phyloP scores from a whole-genome alignment of 1,140 invertebrate genomes.

The Drosophila elegans region DNA sequence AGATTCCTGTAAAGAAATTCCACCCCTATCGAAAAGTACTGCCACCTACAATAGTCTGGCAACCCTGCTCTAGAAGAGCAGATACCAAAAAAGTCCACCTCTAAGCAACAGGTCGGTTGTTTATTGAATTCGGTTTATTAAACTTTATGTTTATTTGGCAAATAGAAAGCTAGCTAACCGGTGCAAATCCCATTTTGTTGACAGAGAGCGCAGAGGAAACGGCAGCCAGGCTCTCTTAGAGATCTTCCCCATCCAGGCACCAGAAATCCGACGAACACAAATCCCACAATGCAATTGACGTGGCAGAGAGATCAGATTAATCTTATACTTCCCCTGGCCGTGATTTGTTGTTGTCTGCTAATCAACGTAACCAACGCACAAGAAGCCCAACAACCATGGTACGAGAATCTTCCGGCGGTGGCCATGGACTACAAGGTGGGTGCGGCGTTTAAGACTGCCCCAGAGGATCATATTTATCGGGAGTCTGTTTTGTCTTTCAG shows the following conservation, averaged over 20 bases:
- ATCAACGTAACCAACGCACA: slow-evolving; percentile 51
- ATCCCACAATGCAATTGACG: slow-evolving; percentile 79
- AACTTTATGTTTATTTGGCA: slow-evolving; percentile 31
- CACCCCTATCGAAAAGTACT: background rate
- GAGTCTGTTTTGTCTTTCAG: slow-evolving; percentile 20
- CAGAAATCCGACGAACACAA: slow-evolving; percentile 8
- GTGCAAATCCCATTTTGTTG: slow-evolving; percentile 7
- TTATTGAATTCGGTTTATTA: slow-evolving; percentile 42
- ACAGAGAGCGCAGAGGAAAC: slow-evolving; percentile 12
- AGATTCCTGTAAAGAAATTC: no score
- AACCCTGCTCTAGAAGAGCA: background rate
- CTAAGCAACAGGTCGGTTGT: slow-evolving; percentile 55
- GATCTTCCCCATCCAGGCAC: slow-evolving; percentile 3
- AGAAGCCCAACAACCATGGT: slow-evolving; percentile 86
- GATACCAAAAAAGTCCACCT: background rate
- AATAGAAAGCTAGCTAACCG: slow-evolving; percentile 50
- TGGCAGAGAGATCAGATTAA: slow-evolving; percentile 68
- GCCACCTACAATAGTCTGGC: background rate
- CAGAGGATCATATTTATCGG: background rate
- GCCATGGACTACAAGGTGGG: slow-evolving; percentile 95
- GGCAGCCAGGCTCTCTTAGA: background rate
- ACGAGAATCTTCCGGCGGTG: slow-evolving; percentile 93
- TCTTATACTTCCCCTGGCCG: slow-evolving; percentile 45
- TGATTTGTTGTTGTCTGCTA: slow-evolving; percentile 54
- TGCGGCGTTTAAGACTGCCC: no score